Evolutionary conservation across 2,113 vertebrate species (phyloP).

Genomic region (Nanger granti): DNA sequence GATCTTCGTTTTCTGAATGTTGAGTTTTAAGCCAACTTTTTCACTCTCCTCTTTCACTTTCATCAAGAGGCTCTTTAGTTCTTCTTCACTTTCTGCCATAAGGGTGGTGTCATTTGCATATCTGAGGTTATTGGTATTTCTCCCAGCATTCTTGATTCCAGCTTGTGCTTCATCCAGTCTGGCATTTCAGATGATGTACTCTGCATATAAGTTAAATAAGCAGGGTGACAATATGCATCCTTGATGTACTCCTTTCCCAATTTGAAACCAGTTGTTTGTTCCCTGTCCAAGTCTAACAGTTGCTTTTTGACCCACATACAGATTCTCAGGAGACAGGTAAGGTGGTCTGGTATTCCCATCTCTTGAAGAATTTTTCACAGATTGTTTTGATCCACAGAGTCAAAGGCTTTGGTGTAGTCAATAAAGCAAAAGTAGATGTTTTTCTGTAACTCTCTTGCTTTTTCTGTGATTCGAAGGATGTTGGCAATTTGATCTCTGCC

Average conservation of each 20-base stretch:
- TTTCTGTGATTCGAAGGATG: rapidly evolving
- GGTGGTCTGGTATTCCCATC: neutral
- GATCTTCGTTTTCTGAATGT: neutral
- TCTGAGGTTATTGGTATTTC: neutral
- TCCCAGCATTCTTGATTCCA: neutral
- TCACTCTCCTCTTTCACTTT: neutral
- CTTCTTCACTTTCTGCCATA: neutral
- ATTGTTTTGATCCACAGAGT: neutral
- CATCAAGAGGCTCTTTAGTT: neutral
- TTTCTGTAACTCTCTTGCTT: neutral
- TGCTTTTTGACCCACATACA: neutral
- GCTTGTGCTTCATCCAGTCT: neutral
- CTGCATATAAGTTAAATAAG: neutral
- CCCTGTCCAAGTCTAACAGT: neutral
- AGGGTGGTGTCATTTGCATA: rapidly evolving
- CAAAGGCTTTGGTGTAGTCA: neutral
- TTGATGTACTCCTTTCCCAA: neutral
- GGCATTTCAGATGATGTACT: neutral
- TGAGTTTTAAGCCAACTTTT: neutral
- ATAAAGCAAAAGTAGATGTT: neutral
- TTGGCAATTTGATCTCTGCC: neutral
- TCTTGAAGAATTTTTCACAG: neutral
- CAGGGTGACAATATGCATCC: neutral
- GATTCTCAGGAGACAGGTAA: neutral
- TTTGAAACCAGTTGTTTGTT: neutral